These are phyloP conservation scores for Drosophila kambysellisi DNA, from an alignment of 2,888 invertebrate genomes.

Conservation along the genomic window DNA sequence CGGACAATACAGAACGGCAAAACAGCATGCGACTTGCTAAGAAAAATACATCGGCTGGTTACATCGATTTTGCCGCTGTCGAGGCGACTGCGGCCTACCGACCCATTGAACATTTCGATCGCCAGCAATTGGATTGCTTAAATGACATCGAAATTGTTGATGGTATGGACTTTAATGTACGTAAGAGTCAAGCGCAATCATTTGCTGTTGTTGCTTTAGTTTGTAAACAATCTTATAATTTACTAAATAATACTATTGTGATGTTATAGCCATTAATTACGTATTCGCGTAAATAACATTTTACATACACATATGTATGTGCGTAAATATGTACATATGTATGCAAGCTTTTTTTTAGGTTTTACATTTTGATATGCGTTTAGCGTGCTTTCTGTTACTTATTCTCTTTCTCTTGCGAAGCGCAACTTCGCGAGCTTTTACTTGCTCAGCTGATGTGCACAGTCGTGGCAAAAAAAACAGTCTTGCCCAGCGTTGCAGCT, in stretches of 20 bases:
- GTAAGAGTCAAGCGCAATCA: slow-evolving; percentile 32
- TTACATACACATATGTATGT: background rate
- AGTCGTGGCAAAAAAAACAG: slow-evolving; percentile 39
- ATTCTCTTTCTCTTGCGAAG: slow-evolving; percentile 23
- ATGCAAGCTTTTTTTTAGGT: background rate
- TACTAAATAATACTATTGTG: background rate
- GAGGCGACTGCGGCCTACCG: slow-evolving; percentile 70
- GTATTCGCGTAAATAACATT: background rate
- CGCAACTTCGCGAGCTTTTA: slow-evolving; percentile 49
- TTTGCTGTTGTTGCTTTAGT: background rate
- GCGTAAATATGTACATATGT: background rate
- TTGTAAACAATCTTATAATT: background rate
- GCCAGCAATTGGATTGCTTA: slow-evolving; percentile 32
- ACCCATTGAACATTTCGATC: slow-evolving; percentile 59
- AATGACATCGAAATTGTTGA: slow-evolving; percentile 81
- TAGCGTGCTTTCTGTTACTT: slow-evolving; percentile 25
- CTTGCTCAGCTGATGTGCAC: slow-evolving; percentile 62
- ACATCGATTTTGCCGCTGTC: slow-evolving; percentile 82
- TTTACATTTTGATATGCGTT: slow-evolving; percentile 40
- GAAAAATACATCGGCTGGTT: slow-evolving; percentile 2
- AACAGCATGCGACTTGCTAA: slow-evolving; percentile 34
- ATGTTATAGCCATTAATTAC: background rate
- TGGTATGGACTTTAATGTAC: slow-evolving; percentile 80
- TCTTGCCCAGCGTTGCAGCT: background rate
- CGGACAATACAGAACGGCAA: background rate